Conservation (phyloP, 2,113 vertebrate genomes). For the Bothrops jararaca region DNA sequence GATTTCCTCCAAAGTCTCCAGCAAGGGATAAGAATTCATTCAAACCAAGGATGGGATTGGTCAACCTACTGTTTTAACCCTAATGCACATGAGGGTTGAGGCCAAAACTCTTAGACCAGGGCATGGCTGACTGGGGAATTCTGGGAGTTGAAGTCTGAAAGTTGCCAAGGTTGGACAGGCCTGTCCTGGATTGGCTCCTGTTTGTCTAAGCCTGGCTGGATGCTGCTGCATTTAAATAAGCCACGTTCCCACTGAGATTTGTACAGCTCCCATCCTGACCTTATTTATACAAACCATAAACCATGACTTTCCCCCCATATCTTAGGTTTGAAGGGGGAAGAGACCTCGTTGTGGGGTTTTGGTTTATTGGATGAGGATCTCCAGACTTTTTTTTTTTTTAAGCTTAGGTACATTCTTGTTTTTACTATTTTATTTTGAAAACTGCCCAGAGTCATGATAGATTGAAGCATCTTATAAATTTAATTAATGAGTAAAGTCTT, state of each 20-base stretch:
- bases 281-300: neutral
- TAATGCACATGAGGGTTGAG: neutral
- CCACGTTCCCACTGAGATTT: neutral
- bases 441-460: neutral
- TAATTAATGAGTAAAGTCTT: neutral
- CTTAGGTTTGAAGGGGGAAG: neutral
- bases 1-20: neutral
- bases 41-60: neutral
- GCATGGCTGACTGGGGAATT: neutral
- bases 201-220: neutral
- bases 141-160: neutral
- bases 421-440: neutral
- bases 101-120: neutral
- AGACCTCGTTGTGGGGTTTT: neutral
- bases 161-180: neutral
- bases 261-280: neutral
- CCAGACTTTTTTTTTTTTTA: neutral
- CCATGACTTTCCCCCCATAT: neutral
- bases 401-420: neutral
- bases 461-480: neutral
- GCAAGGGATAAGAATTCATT: neutral
- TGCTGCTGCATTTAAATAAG: neutral
- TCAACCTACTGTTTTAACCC: neutral
- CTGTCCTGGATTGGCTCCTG: neutral
- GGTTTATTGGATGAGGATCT: neutral